phyloP scores from a whole-genome alignment of 2,797 vertebrate genomes.

The Prunella strophiata region DNA sequence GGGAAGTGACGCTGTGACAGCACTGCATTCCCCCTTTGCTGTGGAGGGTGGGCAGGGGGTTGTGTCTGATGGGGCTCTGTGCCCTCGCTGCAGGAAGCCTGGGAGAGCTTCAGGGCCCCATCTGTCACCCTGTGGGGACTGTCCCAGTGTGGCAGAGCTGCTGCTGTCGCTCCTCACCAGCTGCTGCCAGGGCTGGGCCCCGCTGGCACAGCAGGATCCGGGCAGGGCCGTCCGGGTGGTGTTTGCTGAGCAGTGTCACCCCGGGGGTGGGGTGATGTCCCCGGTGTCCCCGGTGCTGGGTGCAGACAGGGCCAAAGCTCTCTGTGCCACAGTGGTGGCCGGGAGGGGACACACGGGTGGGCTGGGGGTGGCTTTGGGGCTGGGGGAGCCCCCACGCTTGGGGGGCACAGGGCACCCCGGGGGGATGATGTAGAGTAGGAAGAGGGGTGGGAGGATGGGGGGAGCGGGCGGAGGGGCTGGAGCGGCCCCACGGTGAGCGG shows the following conservation, averaged over 20 bases:
- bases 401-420: fast-evolving
- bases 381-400: neutral
- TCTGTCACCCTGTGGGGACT: neutral
- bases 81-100: fast-evolving
- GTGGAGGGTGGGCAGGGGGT: neutral
- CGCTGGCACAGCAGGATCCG: neutral
- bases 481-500: fast-evolving
- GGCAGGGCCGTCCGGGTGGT: neutral
- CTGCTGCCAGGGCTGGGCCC: neutral
- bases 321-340: fast-evolving
- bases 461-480: fast-evolving
- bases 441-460: neutral
- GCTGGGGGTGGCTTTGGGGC: neutral
- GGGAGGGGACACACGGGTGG: fast-evolving
- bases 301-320: neutral
- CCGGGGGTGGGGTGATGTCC: neutral
- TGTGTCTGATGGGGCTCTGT: neutral
- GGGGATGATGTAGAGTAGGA: neutral
- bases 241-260: neutral
- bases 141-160: neutral
- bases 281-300: neutral
- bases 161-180: neutral
- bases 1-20: fast-evolving
- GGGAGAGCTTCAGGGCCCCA: too few species aligned
- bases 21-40: fast-evolving